Conservation (phyloP, 2,888 invertebrate species). For the Phania funesta region DNA sequence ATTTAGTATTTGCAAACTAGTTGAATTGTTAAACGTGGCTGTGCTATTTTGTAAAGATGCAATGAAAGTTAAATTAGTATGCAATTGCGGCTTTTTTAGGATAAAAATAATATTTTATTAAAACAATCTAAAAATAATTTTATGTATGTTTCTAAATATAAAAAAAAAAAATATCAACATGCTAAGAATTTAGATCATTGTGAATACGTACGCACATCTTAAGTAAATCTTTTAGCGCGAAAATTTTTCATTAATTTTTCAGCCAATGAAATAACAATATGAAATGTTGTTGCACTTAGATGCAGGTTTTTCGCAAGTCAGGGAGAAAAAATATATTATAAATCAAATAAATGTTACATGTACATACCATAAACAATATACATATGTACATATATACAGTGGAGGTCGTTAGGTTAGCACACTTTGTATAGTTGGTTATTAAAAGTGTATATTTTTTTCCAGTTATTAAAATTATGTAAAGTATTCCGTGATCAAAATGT, state of each 20-base stretch:
- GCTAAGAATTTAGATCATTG: neutral
- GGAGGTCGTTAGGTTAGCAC: too few species aligned
- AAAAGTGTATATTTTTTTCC: too few species aligned
- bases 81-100: neutral
- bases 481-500: too few species aligned
- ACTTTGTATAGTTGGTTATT: too few species aligned
- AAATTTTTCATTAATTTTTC: neutral
- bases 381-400: too few species aligned
- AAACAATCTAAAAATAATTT: neutral
- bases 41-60: neutral
- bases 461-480: too few species aligned
- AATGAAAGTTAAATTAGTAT: neutral
- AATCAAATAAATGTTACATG: too few species aligned
- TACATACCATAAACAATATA: too few species aligned
- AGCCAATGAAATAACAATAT: neutral
- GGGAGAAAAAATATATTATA: constrained; percentile 49
- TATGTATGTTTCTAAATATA: neutral
- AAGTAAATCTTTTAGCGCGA: constrained; percentile 1
- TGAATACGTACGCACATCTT: neutral
- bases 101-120: too few species aligned
- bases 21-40: neutral
- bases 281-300: neutral
- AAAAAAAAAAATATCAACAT: neutral
- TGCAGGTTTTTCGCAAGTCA: constrained; percentile 39
- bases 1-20: constrained; percentile 1